Base-by-base conservation (phyloP, 2,113 vertebrate genomes). In the Larimichthys crocea region DNA sequence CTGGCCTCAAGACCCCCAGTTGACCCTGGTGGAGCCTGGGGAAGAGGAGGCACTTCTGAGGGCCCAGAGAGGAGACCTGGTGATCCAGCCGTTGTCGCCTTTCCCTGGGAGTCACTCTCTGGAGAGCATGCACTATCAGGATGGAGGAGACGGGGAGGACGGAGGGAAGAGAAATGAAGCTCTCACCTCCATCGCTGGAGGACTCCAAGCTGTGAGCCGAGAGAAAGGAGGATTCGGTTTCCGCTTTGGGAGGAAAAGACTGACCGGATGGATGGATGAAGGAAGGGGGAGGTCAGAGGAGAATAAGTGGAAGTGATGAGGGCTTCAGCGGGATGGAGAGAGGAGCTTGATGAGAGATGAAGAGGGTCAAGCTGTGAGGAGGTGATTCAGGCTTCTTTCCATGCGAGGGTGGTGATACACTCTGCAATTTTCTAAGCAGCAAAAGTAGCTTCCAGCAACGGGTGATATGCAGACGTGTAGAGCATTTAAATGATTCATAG, bases 211-310 rank as follows among this genome's bases (percentile, higher is more conserved):
- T 1, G 93, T 93, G 46, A 93, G 91, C 78, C 83, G 95, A 22
- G 93, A 95, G 83, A 95, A 95, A 80, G 95, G 94, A 49, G 95
- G 95, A 4, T 94, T 95, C 40, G 93, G 94, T 3, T 95, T 95
- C 80, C 94, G 95, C 61, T 95, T 95, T 29, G 95, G 95, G 42
- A 93, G 92, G 71, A 95, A 92, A 56, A 89, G 82, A 84, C 52
- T 3, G 56, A 64, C 0, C 15, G 62, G 68, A 3, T 7, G 67
- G 71, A 63, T 19, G 67, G 16, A 76, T 8, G 69, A 9, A 63
- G 24, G 46, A 35, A 50, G 76, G 52, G 4, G 26, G 44, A 10
- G 35, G 31, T n/a, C 10, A 12, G 70, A 76, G 48, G 66, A 74
- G 16, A 63, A 52, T 3, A 22, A 59, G 70, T 48, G 40, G 74